phyloP scores from a whole-genome alignment of 1,140 invertebrate species.

The Nixonia krombeini region DNA sequence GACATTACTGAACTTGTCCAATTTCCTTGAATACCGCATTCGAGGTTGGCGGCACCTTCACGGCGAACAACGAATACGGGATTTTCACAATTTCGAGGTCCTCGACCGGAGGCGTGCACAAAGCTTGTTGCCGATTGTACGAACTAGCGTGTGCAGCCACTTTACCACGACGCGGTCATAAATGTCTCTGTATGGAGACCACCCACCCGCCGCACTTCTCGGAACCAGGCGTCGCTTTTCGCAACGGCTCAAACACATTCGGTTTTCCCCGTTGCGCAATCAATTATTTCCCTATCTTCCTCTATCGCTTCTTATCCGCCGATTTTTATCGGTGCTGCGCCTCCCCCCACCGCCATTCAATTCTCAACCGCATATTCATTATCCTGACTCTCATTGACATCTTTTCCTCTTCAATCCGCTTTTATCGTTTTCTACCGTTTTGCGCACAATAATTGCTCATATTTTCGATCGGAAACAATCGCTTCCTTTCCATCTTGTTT shows the following conservation, averaged over 20 bases:
- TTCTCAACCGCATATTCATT: neutral
- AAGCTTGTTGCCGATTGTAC: conserved; percentile 16
- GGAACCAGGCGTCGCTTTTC: conserved; percentile 52
- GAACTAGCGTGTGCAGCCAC: conserved; percentile 49
- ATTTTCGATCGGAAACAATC: too few relatives aligned
- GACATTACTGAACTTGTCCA: too few relatives aligned
- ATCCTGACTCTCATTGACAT: neutral
- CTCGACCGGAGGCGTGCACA: conserved; percentile 3
- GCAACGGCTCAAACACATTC: conserved; percentile 41
- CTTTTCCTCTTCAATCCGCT: too few relatives aligned
- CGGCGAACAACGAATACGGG: neutral
- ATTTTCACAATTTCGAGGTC: conserved; percentile 2
- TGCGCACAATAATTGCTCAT: neutral
- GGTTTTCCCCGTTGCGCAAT: conserved; percentile 41
- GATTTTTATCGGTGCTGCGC: neutral
- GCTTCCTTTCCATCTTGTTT: too few relatives aligned
- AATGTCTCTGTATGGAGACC: conserved; percentile 60
- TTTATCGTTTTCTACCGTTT: neutral
- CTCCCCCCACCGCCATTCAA: neutral
- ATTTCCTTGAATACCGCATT: too few relatives aligned
- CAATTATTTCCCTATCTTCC: conserved; percentile 22
- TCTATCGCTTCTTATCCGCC: neutral
- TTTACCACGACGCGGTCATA: conserved; percentile 58
- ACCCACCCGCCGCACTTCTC: conserved; percentile 56
- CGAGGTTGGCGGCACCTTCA: too few relatives aligned